Evolutionary conservation across 2,888 invertebrate species (phyloP).

Genomic region (Xanthostigma xanthostigma): DNA sequence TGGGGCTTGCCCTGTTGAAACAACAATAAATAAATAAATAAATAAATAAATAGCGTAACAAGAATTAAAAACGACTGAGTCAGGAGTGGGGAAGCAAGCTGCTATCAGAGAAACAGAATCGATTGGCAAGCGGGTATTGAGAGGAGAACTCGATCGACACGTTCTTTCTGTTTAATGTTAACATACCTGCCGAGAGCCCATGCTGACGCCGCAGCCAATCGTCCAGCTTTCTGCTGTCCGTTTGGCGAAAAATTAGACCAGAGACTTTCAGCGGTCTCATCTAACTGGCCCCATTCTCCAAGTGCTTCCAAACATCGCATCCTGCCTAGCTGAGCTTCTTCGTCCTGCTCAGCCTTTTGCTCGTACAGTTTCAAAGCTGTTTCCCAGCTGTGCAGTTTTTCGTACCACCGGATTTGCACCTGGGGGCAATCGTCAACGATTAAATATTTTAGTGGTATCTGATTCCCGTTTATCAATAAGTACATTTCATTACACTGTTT

Average conservation of each 20-base stretch:
- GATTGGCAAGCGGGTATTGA: no score
- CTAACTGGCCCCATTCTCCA: slow-evolving; percentile 87
- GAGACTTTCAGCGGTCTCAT: slow-evolving; percentile 61
- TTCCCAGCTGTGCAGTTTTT: slow-evolving; percentile 98
- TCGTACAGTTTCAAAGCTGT: slow-evolving; percentile 82
- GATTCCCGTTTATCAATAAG: no score
- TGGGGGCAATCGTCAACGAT: slow-evolving; percentile 11
- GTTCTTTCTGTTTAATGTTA: no score
- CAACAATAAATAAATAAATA: no score
- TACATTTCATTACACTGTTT: no score
- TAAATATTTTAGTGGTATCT: background rate
- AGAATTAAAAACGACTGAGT: no score
- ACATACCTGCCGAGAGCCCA: slow-evolving; percentile 68
- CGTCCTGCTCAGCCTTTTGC: slow-evolving; percentile 49
- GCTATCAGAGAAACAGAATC: no score
- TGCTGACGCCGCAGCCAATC: slow-evolving; percentile 85
- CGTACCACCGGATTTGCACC: slow-evolving; percentile 90
- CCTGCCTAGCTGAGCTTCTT: slow-evolving; percentile 45
- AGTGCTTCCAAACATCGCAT: slow-evolving; percentile 93
- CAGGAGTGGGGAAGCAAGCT: no score
- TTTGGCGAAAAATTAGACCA: slow-evolving; percentile 46
- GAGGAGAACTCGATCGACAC: no score
- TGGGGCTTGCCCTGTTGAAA: no score
- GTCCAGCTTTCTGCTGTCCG: slow-evolving; percentile 56
- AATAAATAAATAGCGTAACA: no score